phyloP scores from a whole-genome alignment of 1,140 invertebrate species.

The Oncopodura yosiiana region DNA sequence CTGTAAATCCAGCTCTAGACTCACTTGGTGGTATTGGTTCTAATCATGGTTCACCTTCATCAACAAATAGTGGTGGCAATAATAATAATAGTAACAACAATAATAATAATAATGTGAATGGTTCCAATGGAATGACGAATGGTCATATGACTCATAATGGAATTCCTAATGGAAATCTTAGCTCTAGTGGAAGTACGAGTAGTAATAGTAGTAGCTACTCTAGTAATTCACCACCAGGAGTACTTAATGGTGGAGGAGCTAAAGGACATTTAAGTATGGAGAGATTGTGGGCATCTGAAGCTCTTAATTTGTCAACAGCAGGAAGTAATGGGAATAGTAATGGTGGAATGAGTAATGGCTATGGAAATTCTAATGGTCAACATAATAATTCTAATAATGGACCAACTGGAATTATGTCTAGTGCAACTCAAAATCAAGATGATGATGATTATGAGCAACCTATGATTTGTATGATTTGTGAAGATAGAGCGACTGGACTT shows the following conservation, averaged over 20 bases:
- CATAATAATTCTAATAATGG: background rate
- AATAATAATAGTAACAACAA: background rate
- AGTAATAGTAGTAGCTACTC: background rate
- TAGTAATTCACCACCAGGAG: background rate
- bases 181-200: conserved; percentile 1
- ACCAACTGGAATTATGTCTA: background rate
- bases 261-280: conserved; percentile 72
- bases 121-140: background rate
- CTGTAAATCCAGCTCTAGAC: conserved; percentile 33
- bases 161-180: background rate
- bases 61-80: background rate
- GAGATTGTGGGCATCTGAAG: conserved; percentile 60
- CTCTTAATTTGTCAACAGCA: conserved; percentile 37
- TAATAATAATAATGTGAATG: background rate
- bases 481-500: conserved; percentile 91
- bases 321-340: conserved; percentile 34
- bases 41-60: conserved; percentile 3
- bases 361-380: conserved; percentile 1
- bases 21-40: background rate
- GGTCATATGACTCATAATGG: background rate
- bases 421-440: conserved; percentile 14
- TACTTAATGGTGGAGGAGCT: background rate
- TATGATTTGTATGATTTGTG: conserved; percentile 96
- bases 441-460: conserved; percentile 79
- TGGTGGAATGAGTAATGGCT: conserved; percentile 37